These are phyloP conservation scores for Panagrolaimus sp. DNA, from an alignment of 1,140 invertebrate genomes.

Conservation along the genomic window DNA sequence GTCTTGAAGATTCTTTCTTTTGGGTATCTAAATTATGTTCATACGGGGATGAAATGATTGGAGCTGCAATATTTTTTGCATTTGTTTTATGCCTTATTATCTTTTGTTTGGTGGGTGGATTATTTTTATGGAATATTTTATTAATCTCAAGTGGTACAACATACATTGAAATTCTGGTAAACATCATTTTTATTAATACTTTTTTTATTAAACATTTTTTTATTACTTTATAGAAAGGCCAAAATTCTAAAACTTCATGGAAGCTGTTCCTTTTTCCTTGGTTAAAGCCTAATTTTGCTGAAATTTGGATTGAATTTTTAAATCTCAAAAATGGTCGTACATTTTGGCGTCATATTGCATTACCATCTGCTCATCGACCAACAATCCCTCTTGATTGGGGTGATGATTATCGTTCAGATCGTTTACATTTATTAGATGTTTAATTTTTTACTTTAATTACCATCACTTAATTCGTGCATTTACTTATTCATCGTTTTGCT, in stretches of 20 bases:
- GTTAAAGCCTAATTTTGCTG: neutral
- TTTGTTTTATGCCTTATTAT: neutral
- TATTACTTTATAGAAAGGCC: neutral
- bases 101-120: neutral
- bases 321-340: slow-evolving; percentile 1
- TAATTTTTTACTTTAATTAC: no score
- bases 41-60: slow-evolving; percentile 4
- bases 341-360: neutral
- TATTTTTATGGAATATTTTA: slow-evolving; percentile 1
- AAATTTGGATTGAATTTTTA: neutral
- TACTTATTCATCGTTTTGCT: no score
- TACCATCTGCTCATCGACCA: neutral
- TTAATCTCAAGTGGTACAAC: neutral
- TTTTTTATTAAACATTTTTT: slow-evolving; percentile 4
- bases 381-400: neutral
- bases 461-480: no score
- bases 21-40: slow-evolving; percentile 1
- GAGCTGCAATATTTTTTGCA: neutral
- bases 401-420: neutral
- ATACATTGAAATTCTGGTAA: neutral
- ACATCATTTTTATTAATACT: neutral
- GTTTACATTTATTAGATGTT: neutral
- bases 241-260: neutral
- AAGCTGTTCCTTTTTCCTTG: neutral
- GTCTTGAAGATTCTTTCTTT: neutral